Percentiles rank a stretch among this genome's conserved stretches.
phyloP scores from a whole-genome alignment of 2,888 invertebrate genomes.

The Caenorhabditis afra region DNA sequence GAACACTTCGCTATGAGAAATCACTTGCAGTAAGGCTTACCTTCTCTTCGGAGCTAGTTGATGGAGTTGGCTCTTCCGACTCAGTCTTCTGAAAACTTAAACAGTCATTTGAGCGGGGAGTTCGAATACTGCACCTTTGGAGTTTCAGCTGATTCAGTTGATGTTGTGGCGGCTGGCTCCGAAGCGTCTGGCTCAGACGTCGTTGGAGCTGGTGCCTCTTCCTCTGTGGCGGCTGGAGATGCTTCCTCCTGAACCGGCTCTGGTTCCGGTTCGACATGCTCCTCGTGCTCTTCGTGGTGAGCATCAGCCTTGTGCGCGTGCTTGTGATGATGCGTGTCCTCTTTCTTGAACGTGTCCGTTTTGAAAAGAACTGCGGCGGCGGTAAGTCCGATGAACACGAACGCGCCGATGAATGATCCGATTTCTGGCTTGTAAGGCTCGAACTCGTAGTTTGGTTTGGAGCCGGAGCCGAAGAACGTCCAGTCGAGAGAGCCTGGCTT shows the following conservation, averaged over 20 bases:
- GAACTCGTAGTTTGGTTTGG: constrained; percentile 22
- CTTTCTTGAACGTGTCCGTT: constrained; percentile 51
- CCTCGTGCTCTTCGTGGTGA: constrained; percentile 5
- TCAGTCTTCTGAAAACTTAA: constrained; percentile 2
- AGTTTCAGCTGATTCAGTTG: constrained; percentile 15
- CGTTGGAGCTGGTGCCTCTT: background rate
- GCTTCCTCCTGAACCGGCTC: constrained; percentile 6
- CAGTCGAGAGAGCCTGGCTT: constrained; percentile 61
- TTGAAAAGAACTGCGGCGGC: constrained; percentile 61
- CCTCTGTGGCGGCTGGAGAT: constrained; percentile 3
- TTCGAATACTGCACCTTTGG: background rate
- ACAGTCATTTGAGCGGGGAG: background rate
- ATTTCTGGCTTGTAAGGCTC: constrained; percentile 60
- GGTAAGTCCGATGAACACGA: constrained; percentile 64
- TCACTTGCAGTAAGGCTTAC: background rate
- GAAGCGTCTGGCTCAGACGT: constrained; percentile 9
- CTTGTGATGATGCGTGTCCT: constrained; percentile 18
- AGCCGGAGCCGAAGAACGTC: constrained; percentile 23
- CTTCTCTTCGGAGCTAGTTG: constrained; percentile 20
- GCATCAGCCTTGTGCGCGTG: constrained; percentile 11
- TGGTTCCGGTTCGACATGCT: constrained; percentile 10
- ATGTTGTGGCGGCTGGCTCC: background rate
- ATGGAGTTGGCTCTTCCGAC: constrained; percentile 23
- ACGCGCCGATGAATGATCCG: constrained; percentile 64
- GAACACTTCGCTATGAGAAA: background rate